Evolutionary conservation across 2,797 vertebrate species (phyloP), one percentile per base, ranked within the genome.

Genomic region (Amblyopsis hoosieri): DNA sequence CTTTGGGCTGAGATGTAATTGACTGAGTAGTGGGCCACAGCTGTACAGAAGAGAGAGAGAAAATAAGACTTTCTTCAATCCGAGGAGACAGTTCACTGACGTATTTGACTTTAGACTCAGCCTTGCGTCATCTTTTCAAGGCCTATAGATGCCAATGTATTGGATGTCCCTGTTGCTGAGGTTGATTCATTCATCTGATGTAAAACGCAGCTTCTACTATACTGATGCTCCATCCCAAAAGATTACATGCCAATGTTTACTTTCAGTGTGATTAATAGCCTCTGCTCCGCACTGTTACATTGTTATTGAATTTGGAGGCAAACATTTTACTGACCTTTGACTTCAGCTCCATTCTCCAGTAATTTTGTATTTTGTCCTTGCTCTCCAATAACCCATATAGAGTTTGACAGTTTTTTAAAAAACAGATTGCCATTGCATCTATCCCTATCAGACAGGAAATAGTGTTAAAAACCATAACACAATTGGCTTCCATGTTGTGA

Each of bases 101-200:
- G 37, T 42, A 42, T 42, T 42, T 42, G 7, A 42, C 37, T 42
- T 42, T 42, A 42, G 37, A 42, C 37, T 42, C 37, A 6, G 37
- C 37, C 37, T 9, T 42, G 37, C 37, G 9, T 42, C 4, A 42
- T 9, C 7, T 9, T 42, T 3, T 3, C 9, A 42, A 9, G 9
- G 65, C 62, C 53, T 71, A 71, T 64, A 69, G 72, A 37, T 58
- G 33, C 45, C 60, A 6, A 12, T 23, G 62, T 69, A 66, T 53
- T 46, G 56, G 70, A 64, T 64, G 63, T 59, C 65, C 64, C 57
- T 14, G 37, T 42, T 42, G 37, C 37, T 42, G 37, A 42, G 37
- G 37, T 64, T 74, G 52, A 45, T 60, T 51, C 37, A 54, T 64
- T 51, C 45, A 54, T 64, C 17, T 2, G 49, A 50, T 2, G 14